Evolutionary conservation across 2,888 invertebrate species (phyloP).

Genomic region (Heliconius ethilla): DNA sequence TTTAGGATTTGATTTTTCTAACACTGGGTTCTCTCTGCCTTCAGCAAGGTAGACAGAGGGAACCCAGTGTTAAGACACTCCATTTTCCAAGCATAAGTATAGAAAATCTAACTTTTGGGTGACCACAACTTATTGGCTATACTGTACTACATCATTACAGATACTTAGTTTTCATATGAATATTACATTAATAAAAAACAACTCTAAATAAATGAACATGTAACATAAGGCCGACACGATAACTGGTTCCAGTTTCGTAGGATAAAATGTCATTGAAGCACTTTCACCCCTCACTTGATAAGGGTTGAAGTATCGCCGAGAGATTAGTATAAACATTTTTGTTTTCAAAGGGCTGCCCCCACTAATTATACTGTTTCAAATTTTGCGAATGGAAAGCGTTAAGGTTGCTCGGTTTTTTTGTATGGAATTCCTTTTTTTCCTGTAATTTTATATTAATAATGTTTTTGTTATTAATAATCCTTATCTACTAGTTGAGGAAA

Average conservation of each 20-base stretch:
- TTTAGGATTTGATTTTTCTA: no score
- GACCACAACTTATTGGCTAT: no score
- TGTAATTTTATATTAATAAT: neutral
- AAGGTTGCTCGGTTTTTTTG: neutral
- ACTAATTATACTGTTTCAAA: neutral
- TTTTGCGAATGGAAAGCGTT: neutral
- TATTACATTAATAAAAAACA: neutral
- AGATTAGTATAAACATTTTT: conserved; percentile 24
- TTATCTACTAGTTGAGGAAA: neutral
- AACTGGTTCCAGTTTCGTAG: neutral
- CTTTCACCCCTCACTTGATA: conserved; percentile 19
- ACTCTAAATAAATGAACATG: neutral
- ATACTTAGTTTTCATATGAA: neutral
- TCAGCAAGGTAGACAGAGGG: no score
- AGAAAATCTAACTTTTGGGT: no score
- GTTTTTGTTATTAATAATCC: neutral
- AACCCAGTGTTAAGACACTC: no score
- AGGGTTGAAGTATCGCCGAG: conserved; percentile 15
- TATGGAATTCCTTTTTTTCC: neutral
- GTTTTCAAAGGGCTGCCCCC: neutral
- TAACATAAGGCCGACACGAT: neutral
- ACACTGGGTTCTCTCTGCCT: no score
- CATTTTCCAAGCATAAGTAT: no score
- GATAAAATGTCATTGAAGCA: conserved; percentile 14
- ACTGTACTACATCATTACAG: no score